phyloP scores from a whole-genome alignment of 2,113 vertebrate species.

The Perca flavescens region DNA sequence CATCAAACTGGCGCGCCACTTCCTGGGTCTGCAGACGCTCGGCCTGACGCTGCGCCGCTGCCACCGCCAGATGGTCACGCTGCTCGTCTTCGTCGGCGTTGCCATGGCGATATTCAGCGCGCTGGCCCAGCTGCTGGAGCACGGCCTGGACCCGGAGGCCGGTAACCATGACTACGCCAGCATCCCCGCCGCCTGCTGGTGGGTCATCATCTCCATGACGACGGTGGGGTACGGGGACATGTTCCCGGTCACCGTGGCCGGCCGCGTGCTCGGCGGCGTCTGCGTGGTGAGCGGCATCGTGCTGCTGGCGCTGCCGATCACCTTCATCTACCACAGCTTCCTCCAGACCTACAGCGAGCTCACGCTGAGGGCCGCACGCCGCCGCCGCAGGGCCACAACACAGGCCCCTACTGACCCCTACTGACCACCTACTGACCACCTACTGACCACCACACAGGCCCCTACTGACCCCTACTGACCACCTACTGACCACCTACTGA shows the following conservation, averaged over 20 bases:
- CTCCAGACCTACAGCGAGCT: constrained; percentile 97
- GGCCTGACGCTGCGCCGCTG: constrained; percentile 95
- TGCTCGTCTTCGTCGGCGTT: constrained; percentile 95
- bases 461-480: too few relatives aligned
- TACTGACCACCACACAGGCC: too few relatives aligned
- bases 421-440: too few relatives aligned
- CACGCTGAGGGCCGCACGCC: constrained; percentile 90
- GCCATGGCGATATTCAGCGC: constrained; percentile 98
- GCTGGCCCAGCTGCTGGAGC: constrained; percentile 95
- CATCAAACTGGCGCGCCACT: constrained; percentile 97
- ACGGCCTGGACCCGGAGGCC: constrained; percentile 92
- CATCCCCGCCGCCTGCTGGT: constrained; percentile 97
- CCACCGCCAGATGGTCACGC: constrained; percentile 98
- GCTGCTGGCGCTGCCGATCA: constrained; percentile 94
- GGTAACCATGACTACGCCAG: constrained; percentile 95
- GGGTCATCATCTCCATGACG: constrained; percentile 99
- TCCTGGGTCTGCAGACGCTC: constrained; percentile 96
- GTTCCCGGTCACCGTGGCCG: constrained; percentile 94
- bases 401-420: too few relatives aligned
- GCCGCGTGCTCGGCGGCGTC: constrained; percentile 93
- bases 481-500: too few relatives aligned
- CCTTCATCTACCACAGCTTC: constrained; percentile 99
- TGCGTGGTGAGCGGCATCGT: constrained; percentile 97
- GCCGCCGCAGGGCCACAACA: constrained; percentile 82
- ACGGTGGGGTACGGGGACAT: constrained; percentile 98